Percentiles rank a stretch among this genome's conserved stretches.
These are phyloP conservation scores for Microtus agrestis DNA, from an alignment of 2,797 vertebrate species.

Conservation along the genomic window DNA sequence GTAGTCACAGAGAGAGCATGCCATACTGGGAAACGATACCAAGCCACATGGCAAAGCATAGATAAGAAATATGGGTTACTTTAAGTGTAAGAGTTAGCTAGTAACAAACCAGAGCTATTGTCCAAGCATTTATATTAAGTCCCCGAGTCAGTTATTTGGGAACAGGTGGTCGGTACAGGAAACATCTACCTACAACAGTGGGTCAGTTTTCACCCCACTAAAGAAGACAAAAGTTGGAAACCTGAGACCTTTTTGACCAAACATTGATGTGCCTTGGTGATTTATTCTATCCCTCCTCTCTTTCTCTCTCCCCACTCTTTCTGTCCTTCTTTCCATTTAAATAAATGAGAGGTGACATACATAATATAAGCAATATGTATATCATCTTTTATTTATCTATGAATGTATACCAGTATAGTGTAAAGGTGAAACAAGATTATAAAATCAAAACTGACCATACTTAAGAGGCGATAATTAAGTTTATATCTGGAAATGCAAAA, in stretches of 20 bases:
- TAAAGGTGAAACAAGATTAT: not conserved
- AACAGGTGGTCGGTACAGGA: too few species aligned
- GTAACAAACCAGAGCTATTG: too few species aligned
- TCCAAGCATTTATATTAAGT: too few species aligned
- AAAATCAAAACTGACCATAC: constrained; percentile 44
- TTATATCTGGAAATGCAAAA: constrained; percentile 8
- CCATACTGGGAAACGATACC: too few species aligned
- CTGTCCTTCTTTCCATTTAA: not conserved
- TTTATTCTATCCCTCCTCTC: not conserved
- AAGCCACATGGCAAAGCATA: too few species aligned
- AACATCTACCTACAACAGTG: too few species aligned
- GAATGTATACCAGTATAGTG: not conserved
- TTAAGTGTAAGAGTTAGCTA: too few species aligned
- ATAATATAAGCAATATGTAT: not conserved
- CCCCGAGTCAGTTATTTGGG: too few species aligned
- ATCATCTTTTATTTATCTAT: not conserved
- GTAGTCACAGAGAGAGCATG: too few species aligned
- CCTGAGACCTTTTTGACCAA: not conserved
- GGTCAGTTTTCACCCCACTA: not conserved
- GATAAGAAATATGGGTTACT: too few species aligned
- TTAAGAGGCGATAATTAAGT: not conserved
- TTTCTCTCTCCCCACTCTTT: not conserved
- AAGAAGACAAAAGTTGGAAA: not conserved
- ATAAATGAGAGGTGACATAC: not conserved
- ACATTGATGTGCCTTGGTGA: not conserved